Percentiles rank a stretch among this genome's conserved stretches.
phyloP scores from a whole-genome alignment of 2,113 vertebrate genomes.

The Sylvilagus bachmani region DNA sequence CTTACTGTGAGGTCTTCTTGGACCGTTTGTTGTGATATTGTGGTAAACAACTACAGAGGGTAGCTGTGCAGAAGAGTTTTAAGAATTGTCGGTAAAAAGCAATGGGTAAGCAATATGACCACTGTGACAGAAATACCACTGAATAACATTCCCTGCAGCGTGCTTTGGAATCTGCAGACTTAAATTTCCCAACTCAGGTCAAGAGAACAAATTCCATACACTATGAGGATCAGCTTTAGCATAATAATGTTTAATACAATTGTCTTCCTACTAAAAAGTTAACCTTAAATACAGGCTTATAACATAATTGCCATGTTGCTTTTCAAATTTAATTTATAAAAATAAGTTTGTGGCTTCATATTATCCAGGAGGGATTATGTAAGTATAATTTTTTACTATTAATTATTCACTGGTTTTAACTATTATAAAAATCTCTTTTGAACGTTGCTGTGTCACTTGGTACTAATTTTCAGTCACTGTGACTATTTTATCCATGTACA shows the following conservation, averaged over 20 bases:
- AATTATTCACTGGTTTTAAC: constrained; percentile 7
- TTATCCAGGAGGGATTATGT: background rate
- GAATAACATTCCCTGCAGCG: background rate
- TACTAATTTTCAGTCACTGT: background rate
- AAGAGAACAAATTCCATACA: background rate
- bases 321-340: background rate
- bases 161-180: background rate
- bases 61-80: background rate
- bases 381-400: background rate
- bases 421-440: background rate
- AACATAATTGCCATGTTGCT: background rate
- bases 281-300: background rate
- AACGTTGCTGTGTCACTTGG: background rate
- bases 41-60: background rate
- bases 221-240: background rate
- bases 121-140: background rate
- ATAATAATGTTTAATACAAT: background rate
- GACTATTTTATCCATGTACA: background rate
- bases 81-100: background rate
- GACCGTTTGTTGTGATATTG: background rate
- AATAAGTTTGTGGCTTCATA: background rate
- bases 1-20: background rate
- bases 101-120: background rate
- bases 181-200: background rate
- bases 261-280: background rate